Evolutionary conservation across 2,113 vertebrate species (phyloP).

Genomic region (Periophthalmodon schlosseri): DNA sequence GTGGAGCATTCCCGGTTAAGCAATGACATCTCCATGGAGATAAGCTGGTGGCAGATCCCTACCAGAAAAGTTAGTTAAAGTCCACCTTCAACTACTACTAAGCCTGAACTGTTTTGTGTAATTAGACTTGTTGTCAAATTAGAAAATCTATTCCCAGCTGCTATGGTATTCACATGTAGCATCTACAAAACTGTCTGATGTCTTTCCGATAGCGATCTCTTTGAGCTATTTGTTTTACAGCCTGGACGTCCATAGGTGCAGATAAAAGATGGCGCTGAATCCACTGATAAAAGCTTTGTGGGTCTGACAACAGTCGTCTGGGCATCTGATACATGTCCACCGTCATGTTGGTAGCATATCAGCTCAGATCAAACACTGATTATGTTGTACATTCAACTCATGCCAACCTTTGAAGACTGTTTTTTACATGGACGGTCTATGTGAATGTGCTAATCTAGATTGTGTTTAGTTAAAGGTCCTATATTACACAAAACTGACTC

Average conservation of each 20-base stretch:
- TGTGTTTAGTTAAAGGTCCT: too few species aligned
- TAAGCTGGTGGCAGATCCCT: too few species aligned
- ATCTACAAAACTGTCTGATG: conserved; percentile 39
- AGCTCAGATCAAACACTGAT: conserved; percentile 37
- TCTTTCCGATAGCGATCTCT: conserved; percentile 21
- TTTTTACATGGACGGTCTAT: conserved; percentile 8
- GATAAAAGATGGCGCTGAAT: conserved; percentile 54
- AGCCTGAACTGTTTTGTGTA: not conserved
- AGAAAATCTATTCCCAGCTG: not conserved
- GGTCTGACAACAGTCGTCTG: conserved; percentile 22
- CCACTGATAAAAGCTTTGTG: conserved; percentile 49
- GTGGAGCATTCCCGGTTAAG: too few species aligned
- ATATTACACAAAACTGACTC: too few species aligned
- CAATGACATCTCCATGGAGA: too few species aligned
- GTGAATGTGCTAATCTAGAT: not conserved
- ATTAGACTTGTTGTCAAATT: not conserved
- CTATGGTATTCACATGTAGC: conserved; percentile 7
- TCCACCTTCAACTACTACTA: not conserved
- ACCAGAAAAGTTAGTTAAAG: too few species aligned
- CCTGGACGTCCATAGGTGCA: conserved; percentile 22
- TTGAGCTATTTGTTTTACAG: conserved; percentile 42
- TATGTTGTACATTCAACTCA: conserved; percentile 34
- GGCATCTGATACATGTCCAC: conserved; percentile 37
- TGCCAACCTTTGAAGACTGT: conserved; percentile 21
- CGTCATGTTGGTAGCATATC: conserved; percentile 50